Percentiles rank a stretch among this genome's conserved stretches.
These are phyloP conservation scores for Ligdia adustata DNA, from an alignment of 2,888 invertebrate species.

Conservation along the genomic window DNA sequence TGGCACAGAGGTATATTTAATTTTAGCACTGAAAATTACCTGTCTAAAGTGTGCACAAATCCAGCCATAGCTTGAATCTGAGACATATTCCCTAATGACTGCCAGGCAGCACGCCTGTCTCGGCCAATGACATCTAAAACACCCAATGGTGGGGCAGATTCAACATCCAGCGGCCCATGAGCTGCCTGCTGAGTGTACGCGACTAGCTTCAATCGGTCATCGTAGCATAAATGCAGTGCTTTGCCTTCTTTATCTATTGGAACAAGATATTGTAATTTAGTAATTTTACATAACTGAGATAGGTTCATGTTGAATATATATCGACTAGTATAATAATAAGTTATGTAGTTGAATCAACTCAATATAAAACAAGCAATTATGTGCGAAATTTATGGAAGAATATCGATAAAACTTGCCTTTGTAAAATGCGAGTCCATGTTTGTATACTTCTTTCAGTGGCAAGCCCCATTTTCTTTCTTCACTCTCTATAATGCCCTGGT, in stretches of 20 bases:
- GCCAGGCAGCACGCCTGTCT: slow-evolving; percentile 97
- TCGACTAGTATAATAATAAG: no score
- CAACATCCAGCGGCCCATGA: slow-evolving; percentile 91
- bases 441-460: slow-evolving; percentile 92
- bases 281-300: neutral
- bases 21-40: no score
- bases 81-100: slow-evolving; percentile 93
- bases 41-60: slow-evolving; percentile 94
- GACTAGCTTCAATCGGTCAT: slow-evolving; percentile 95
- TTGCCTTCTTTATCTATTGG: slow-evolving; percentile 97
- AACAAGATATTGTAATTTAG: neutral
- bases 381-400: neutral
- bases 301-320: neutral
- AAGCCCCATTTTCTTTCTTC: slow-evolving; percentile 87
- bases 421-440: slow-evolving; percentile 94
- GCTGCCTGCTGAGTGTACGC: slow-evolving; percentile 96
- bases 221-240: slow-evolving; percentile 96
- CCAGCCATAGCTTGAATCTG: slow-evolving; percentile 95
- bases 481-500: slow-evolving; percentile 76
- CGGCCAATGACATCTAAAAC: slow-evolving; percentile 97
- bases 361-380: neutral
- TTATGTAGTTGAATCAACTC: no score
- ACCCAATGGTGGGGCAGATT: slow-evolving; percentile 91
- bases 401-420: slow-evolving; percentile 87
- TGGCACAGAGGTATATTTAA: no score